A percentile compares a stretch with the other conserved stretches of the same genome.
These are phyloP conservation scores for Lutjanus argentimaculatus DNA, from an alignment of 2,797 vertebrate genomes.

Conservation along the genomic window DNA sequence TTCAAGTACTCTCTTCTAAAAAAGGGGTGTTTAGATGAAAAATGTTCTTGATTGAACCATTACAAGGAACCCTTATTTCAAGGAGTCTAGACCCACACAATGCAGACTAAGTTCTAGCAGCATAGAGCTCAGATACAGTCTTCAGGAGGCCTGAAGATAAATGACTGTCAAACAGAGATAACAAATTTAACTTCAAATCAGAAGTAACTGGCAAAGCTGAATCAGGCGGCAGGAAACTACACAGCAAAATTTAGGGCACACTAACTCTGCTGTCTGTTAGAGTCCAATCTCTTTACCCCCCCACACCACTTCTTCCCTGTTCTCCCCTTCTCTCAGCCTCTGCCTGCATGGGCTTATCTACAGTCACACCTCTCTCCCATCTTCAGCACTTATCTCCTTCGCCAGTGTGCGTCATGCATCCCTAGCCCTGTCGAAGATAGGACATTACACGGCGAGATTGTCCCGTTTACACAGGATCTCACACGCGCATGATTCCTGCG, in stretches of 20 bases:
- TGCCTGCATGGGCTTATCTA: conserved; percentile 66
- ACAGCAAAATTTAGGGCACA: conserved; percentile 25
- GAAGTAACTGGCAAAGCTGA: conserved; percentile 13
- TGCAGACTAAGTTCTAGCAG: conserved; percentile 26
- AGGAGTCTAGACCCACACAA: conserved; percentile 11
- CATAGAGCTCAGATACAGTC: conserved; percentile 11
- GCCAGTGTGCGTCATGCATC: conserved; percentile 72
- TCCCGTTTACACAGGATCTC: conserved; percentile 64
- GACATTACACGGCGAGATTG: conserved; percentile 68
- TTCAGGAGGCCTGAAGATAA: conserved; percentile 38
- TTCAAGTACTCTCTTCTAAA: no score
- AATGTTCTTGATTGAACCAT: no score
- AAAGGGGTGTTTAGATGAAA: no score
- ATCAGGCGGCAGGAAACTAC: conserved; percentile 19
- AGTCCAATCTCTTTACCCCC: conserved; percentile 21
- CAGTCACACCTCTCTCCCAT: conserved; percentile 67
- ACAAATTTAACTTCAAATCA: conserved; percentile 40
- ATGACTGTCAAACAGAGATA: conserved; percentile 51
- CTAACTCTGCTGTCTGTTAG: conserved; percentile 44
- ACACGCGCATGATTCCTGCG: conserved; percentile 64
- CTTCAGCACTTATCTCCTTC: conserved; percentile 74
- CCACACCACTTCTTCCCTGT: neutral
- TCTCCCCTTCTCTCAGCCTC: conserved; percentile 23
- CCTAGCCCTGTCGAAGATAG: conserved; percentile 66
- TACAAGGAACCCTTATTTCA: no score